phyloP scores from a whole-genome alignment of 2,113 vertebrate genomes.

The Tamias sibiricus region DNA sequence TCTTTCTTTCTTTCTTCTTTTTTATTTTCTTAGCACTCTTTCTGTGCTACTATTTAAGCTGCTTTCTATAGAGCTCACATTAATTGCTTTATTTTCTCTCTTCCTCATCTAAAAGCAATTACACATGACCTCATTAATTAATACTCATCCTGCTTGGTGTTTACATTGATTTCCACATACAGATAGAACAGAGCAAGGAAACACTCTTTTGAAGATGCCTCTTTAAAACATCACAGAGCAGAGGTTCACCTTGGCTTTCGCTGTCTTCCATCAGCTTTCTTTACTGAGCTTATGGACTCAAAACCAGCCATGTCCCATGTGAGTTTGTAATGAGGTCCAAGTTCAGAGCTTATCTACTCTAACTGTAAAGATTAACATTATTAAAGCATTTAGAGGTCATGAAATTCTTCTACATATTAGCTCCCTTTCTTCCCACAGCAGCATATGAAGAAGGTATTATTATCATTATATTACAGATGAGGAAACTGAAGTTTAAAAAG shows the following conservation, averaged over 20 bases:
- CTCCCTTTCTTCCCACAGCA: background rate
- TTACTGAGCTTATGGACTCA: background rate
- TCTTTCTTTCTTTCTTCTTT: background rate
- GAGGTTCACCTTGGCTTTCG: background rate
- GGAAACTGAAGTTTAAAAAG: background rate
- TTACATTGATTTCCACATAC: conserved; percentile 40
- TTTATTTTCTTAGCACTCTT: background rate
- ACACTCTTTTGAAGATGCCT: background rate
- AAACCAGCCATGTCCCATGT: background rate
- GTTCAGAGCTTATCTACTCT: background rate
- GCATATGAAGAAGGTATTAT: background rate
- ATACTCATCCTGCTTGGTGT: background rate
- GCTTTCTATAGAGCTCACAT: background rate
- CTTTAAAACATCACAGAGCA: background rate
- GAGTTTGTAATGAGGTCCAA: background rate
- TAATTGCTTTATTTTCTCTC: conserved; percentile 52
- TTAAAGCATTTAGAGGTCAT: background rate
- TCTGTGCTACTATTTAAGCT: background rate
- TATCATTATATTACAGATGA: background rate
- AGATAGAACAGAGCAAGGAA: conserved; percentile 28
- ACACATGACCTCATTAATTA: conserved; percentile 62
- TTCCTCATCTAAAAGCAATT: conserved; percentile 10
- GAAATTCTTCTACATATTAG: background rate
- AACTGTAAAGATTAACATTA: background rate
- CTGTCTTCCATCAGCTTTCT: background rate